A percentile compares a stretch with the other conserved stretches of the same genome.
Evolutionary conservation across 2,888 invertebrate genomes (phyloP).

Genomic region (Coenonympha arcania): DNA sequence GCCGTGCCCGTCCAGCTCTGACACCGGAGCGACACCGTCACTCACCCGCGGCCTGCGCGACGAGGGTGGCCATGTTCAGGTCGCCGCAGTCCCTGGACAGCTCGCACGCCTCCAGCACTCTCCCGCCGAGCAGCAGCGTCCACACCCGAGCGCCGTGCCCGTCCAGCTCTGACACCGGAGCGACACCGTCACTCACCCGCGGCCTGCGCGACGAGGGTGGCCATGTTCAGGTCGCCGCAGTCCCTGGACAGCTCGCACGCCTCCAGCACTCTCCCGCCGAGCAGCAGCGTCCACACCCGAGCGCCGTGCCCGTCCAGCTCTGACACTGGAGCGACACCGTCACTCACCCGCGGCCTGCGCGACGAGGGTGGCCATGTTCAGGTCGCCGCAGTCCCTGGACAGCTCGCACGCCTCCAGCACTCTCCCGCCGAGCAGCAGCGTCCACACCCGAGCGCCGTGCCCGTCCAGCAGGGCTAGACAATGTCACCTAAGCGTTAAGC

Average conservation of each 20-base stretch:
- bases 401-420: neutral
- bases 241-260: too few species aligned
- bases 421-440: neutral
- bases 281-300: too few species aligned
- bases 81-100: conserved; percentile 47
- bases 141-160: conserved; percentile 50
- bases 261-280: too few species aligned
- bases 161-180: too few species aligned
- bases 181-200: too few species aligned
- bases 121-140: conserved; percentile 53
- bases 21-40: too few species aligned
- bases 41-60: conserved; percentile 45
- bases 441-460: conserved; percentile 29
- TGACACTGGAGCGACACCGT: neutral
- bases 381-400: neutral
- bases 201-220: too few species aligned
- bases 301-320: too few species aligned
- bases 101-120: conserved; percentile 54
- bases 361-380: neutral
- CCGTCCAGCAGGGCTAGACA: conserved; percentile 52
- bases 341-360: neutral
- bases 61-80: conserved; percentile 51
- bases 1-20: too few species aligned
- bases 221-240: too few species aligned
- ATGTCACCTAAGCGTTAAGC: neutral